phyloP scores from a whole-genome alignment of 1,140 invertebrate species.

The Spodoptera frugiperda region DNA sequence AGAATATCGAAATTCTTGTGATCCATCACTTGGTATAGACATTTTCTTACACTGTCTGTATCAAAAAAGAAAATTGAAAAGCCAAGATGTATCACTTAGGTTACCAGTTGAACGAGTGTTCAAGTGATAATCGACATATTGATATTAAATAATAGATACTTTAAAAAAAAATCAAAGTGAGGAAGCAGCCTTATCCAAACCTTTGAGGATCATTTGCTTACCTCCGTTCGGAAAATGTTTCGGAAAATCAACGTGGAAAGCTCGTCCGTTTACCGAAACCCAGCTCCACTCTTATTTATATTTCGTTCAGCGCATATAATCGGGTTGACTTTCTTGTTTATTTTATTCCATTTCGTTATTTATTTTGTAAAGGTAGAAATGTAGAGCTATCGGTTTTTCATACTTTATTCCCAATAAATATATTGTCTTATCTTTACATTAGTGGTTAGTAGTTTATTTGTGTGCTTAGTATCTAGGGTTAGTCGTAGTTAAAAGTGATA shows the following conservation, averaged over 20 bases:
- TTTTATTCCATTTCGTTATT: background rate
- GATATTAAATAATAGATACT: background rate
- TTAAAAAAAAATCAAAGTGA: background rate
- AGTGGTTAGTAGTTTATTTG: too few species aligned
- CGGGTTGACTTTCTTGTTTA: conserved; percentile 4
- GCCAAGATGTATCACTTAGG: too few species aligned
- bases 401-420: background rate
- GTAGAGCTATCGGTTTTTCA: background rate
- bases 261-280: background rate
- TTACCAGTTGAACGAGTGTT: too few species aligned
- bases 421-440: too few species aligned
- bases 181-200: background rate
- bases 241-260: conserved; percentile 28
- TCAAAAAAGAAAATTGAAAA: too few species aligned
- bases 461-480: too few species aligned
- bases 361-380: background rate
- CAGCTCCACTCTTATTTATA: background rate
- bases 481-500: too few species aligned
- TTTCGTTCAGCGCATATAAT: conserved; percentile 18
- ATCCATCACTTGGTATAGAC: too few species aligned
- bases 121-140: too few species aligned
- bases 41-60: too few species aligned
- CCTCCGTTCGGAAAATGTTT: conserved; percentile 27
- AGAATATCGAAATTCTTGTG: too few species aligned
- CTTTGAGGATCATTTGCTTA: conserved; percentile 27